Base-by-base conservation (phyloP, 1,140 invertebrate species). In the Planococcus citri region DNA sequence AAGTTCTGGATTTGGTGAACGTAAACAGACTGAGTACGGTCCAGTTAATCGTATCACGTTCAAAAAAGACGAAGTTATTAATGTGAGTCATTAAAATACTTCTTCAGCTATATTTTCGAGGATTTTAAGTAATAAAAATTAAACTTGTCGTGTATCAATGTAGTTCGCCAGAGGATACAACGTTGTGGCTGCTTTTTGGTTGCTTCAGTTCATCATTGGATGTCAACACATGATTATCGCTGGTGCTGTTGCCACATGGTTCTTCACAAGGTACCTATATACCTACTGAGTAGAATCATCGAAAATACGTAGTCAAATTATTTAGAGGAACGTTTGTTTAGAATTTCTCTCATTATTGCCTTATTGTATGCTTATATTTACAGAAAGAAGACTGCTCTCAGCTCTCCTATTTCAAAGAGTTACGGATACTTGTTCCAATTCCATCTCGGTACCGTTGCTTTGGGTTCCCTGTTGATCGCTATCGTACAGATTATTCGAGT, bases 221-320 rank as follows among this genome's bases (percentile, higher is more conserved):
- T 90, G 88, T 77, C 89, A 92, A 73, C 85, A 90, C 75, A 84
- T 91, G 77, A 81, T 89, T 0, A 85, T 91, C 57, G 87, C 87
- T 41, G 87, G 87, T n/a, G 82, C 88, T 27, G 86, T 91, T 9
- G 81, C 86, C 0, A 80, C 79, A 12, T 92, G 89, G 89, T 92
- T 87, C 75, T 92, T 91, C 74, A 84, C 85, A 24, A 64, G 60
- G 60, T 64, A 86, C 87, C n/a, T n/a, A n/a, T n/a, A n/a, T n/a
- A n/a, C n/a, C n/a, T n/a, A n/a, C n/a, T n/a, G n/a, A n/a, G n/a
- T n/a, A n/a, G n/a, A n/a, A n/a, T n/a, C n/a, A n/a, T n/a, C n/a
- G n/a, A n/a, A n/a, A n/a, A n/a, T n/a, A n/a, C n/a, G n/a, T n/a
- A n/a, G n/a, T 88, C 90, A 78, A 75, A 68, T 72, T 69, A 69